Conservation (phyloP, 2,888 invertebrate genomes). For the Lucinisca nassula region DNA sequence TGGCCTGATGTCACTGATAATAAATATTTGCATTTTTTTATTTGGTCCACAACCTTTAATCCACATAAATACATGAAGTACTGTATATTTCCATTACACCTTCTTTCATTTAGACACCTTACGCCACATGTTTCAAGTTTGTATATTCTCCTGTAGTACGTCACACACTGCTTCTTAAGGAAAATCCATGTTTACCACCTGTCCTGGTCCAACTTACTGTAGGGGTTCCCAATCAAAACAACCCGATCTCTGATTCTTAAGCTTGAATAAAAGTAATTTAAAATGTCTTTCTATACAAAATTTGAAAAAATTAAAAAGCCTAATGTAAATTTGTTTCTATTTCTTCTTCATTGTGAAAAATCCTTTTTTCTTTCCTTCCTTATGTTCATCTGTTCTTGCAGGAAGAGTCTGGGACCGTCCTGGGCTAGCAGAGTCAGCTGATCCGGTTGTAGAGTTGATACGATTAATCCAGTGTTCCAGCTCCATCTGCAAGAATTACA, state of each 20-base stretch:
- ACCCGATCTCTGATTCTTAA: not conserved
- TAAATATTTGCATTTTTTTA: not conserved
- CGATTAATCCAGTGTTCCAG: constrained; percentile 97
- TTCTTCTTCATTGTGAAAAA: constrained; percentile 99
- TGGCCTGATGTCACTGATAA: not conserved
- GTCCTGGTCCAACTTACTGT: not conserved
- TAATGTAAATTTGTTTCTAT: constrained; percentile 83
- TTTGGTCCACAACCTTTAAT: not conserved
- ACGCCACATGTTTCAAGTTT: no score
- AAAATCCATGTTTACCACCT: not conserved
- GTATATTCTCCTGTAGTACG: no score
- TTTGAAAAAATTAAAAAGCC: constrained; percentile 19
- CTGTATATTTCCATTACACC: no score
- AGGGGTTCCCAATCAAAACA: constrained; percentile 48
- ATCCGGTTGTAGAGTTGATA: constrained; percentile 92
- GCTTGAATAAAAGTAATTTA: constrained; percentile 13
- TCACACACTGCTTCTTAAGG: no score
- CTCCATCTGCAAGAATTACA: constrained; percentile 93
- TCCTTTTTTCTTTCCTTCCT: constrained; percentile 97
- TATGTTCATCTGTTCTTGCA: constrained; percentile 95
- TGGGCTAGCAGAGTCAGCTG: constrained; percentile 88
- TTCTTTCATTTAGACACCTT: no score
- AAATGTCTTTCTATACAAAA: not conserved
- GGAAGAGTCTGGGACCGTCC: constrained; percentile 96
- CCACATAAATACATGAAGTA: no score